Base-by-base conservation (phyloP, 2,888 invertebrate species). In the Leucophora obtusa region DNA sequence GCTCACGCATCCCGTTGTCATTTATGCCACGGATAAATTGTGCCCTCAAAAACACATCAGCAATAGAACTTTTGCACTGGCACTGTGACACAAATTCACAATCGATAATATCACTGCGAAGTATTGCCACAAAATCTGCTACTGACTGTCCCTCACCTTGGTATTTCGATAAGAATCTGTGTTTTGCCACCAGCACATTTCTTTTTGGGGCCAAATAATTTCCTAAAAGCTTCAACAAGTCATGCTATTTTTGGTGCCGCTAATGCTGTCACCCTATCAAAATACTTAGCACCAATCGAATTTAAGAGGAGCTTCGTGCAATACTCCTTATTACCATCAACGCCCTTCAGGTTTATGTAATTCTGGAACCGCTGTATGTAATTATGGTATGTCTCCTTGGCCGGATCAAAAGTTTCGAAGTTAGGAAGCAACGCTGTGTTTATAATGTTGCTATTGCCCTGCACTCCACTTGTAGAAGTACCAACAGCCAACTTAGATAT, bases 281-380 rank as follows among this genome's bases (percentile, higher is more conserved):
- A 24, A 5, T 24, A 5, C 2, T 24, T 24, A 24, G 24, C 24
- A 24, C 24, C 24, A 70, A n/a, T 70, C 47, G 75, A 75, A 43
- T 73, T 75, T n/a, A 75, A 33, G 15, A 75, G 21, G 1, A 75
- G 43, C 33, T 63, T 77, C 21, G 59, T 28, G 59, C 70, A 77
- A 63, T 70, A 76, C 28, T 28, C 28, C 47, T 63, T 76, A 35
- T 70, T 70, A 9, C 6, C 53, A n/a, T n/a, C n/a, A n/a, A n/a
- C n/a, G n/a, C n/a, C n/a, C n/a, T n/a, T n/a, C n/a, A n/a, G n/a
- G n/a, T n/a, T n/a, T n/a, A n/a, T n/a, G n/a, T n/a, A n/a, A n/a
- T n/a, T n/a, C n/a, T n/a, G n/a, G n/a, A n/a, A 35, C 17, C 70
- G 21, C 33, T 50, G 54, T 17, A 54, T 75, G 21, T 63, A 76